Base-by-base conservation (phyloP, 2,888 invertebrate species). In the Synergus laeviventris region DNA sequence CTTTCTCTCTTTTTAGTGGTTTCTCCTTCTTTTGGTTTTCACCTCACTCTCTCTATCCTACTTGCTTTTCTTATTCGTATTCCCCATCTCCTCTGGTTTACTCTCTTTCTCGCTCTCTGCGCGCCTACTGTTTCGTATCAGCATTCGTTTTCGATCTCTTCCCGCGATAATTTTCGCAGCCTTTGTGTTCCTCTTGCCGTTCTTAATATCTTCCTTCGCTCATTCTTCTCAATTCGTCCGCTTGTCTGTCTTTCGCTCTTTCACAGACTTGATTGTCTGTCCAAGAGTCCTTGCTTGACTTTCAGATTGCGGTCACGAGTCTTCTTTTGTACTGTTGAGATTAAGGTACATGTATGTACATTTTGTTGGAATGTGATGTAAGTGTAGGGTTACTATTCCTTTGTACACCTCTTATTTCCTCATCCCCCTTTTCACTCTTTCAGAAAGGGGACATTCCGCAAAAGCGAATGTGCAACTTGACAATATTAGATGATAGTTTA, bases 21-120 rank as follows among this genome's bases (percentile, higher is more conserved):
- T 76, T 76, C 76, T 79, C 78, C 64, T 62, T 75, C 80, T 75
- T 73, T 74, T 76, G 54, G 39, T 66, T 74, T 74, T 74, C 75
- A 74, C 77, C 64, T 73, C 74, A 61, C 76, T 74, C 75, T 75
- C 76, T 76, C 56, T 74, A 61, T 75, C 75, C 73, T 59, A 24
- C 64, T 49, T 45, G 45, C 24, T 49, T n/a, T 49, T 49, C 45
- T 62, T 70, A 70, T 31, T 49, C 21, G 21, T 59, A 8, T 18
- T 54, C 9, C 21, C 61, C 16, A 42, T 66, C 56, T 74, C 66
- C 76, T 78, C 78, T 79, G 78, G 76, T 78, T 79, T 64, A 74
- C 77, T 75, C 70, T 75, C 74, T 75, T 75, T 66, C 54, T 61
- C 77, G 45, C 73, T 66, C 49, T 73, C 54, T 49, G n/a, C 73